Evolutionary conservation across 1,140 invertebrate genomes (phyloP).

Genomic region (Monomorium pharaonis): DNA sequence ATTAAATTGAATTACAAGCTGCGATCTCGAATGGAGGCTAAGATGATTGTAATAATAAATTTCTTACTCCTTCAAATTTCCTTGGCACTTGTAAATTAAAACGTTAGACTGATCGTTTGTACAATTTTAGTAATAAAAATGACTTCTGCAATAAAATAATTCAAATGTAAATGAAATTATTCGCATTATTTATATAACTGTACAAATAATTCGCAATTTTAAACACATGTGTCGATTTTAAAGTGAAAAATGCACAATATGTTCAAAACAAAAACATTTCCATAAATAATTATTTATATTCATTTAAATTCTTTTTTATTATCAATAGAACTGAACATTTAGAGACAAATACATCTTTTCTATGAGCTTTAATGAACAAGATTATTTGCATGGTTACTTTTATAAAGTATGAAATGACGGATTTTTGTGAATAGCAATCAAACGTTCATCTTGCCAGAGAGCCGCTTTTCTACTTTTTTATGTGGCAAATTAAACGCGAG

Average conservation of each 20-base stretch:
- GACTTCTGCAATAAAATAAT: neutral
- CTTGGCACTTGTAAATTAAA: conserved; percentile 2
- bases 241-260: neutral
- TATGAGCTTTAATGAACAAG: neutral
- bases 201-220: neutral
- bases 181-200: too few species aligned
- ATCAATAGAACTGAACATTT: neutral
- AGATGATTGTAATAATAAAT: conserved; percentile 59
- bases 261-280: neutral
- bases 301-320: neutral
- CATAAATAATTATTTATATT: neutral
- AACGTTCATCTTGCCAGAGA: neutral
- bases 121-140: neutral
- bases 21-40: conserved; percentile 31
- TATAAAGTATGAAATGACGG: neutral
- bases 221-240: neutral
- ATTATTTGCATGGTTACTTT: neutral
- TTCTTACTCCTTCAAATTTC: conserved; percentile 19
- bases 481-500: neutral
- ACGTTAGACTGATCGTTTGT: conserved; percentile 7
- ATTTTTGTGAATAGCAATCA: neutral
- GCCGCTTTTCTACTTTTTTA: neutral
- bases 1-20: conserved; percentile 44
- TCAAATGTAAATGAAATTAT: neutral
- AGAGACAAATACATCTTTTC: neutral